These are phyloP conservation scores for Ceratina calcarata DNA, from an alignment of 1,140 invertebrate genomes.

Conservation along the genomic window DNA sequence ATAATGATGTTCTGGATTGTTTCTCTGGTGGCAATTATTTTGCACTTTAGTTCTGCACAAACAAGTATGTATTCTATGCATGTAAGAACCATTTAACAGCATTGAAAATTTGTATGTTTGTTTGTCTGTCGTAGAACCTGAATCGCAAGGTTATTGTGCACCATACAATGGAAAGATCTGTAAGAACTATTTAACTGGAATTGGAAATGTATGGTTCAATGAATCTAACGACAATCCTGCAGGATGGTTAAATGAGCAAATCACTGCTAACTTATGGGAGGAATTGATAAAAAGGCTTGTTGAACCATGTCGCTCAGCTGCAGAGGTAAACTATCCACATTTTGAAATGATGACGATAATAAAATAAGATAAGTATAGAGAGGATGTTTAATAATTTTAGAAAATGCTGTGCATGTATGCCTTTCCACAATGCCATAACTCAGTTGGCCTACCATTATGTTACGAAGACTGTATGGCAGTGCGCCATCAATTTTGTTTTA, in stretches of 20 bases:
- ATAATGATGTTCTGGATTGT: slow-evolving; percentile 64
- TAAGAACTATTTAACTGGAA: slow-evolving; percentile 87
- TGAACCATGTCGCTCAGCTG: slow-evolving; percentile 91
- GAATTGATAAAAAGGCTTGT: slow-evolving; percentile 90
- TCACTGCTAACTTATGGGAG: slow-evolving; percentile 89
- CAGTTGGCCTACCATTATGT: slow-evolving; percentile 86
- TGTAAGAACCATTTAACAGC: not conserved
- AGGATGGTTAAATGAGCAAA: slow-evolving; percentile 91
- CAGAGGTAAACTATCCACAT: slow-evolving; percentile 83
- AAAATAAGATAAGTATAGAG: not conserved
- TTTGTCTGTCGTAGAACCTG: slow-evolving; percentile 33
- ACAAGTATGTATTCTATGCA: slow-evolving; percentile 58
- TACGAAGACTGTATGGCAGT: slow-evolving; percentile 96
- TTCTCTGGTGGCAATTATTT: slow-evolving; percentile 52
- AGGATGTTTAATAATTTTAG: slow-evolving; percentile 72
- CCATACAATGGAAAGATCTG: slow-evolving; percentile 94
- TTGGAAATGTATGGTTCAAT: slow-evolving; percentile 91
- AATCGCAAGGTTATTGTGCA: slow-evolving; percentile 87
- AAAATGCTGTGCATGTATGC: slow-evolving; percentile 94
- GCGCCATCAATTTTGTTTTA: slow-evolving; percentile 93
- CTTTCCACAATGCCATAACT: slow-evolving; percentile 91
- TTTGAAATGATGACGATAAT: not conserved
- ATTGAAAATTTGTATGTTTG: not conserved
- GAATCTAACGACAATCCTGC: slow-evolving; percentile 84
- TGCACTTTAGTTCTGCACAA: slow-evolving; percentile 51